phyloP scores from a whole-genome alignment of 2,888 invertebrate genomes.

The Mamestra brassicae region DNA sequence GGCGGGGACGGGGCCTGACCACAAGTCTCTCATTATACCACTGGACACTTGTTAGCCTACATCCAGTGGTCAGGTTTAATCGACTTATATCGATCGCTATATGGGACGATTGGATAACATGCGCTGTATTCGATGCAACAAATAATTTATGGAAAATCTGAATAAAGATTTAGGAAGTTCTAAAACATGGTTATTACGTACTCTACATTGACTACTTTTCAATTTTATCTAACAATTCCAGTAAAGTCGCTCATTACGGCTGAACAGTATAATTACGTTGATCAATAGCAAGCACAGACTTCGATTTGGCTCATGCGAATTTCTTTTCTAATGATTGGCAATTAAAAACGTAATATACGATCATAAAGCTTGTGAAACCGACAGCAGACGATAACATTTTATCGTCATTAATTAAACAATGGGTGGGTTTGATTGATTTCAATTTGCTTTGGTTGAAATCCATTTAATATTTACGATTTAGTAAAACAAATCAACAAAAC shows the following conservation, averaged over 20 bases:
- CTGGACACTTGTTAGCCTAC: constrained; percentile 87
- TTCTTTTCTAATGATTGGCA: constrained; percentile 45
- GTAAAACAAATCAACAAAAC: background rate
- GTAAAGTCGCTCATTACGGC: constrained; percentile 37
- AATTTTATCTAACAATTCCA: constrained; percentile 26
- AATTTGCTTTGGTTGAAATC: constrained; percentile 14
- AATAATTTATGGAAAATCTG: background rate
- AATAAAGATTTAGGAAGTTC: background rate
- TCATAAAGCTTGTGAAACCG: constrained; percentile 42
- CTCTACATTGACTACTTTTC: constrained; percentile 18
- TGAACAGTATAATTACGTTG: constrained; percentile 44
- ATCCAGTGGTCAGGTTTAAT: constrained; percentile 78
- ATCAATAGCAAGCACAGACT: constrained; percentile 39
- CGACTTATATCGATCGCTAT: constrained; percentile 15
- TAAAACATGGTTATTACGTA: constrained; percentile 3
- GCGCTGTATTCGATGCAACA: background rate
- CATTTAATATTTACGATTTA: background rate
- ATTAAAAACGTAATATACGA: constrained; percentile 34
- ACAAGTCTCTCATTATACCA: constrained; percentile 77
- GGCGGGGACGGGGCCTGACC: constrained; percentile 67
- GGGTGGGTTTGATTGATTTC: constrained; percentile 5
- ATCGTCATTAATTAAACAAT: constrained; percentile 12
- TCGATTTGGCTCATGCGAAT: constrained; percentile 30
- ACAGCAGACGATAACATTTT: constrained; percentile 2
- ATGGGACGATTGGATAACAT: constrained; percentile 28